phyloP scores from a whole-genome alignment of 2,888 invertebrate species.

The Julus scandinavius region DNA sequence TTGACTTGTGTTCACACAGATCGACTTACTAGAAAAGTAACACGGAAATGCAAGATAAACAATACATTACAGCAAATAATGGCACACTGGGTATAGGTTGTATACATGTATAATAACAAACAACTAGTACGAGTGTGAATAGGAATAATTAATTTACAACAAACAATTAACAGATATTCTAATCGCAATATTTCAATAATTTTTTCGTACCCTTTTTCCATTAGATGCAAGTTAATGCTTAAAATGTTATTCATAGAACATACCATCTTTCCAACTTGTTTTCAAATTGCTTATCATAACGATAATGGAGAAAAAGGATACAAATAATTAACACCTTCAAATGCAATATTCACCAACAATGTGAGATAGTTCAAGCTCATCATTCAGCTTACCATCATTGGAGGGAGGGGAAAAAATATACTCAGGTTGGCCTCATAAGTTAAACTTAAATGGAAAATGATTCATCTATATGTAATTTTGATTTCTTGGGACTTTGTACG shows the following conservation, averaged over 20 bases:
- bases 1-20: not conserved
- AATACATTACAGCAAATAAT: not conserved
- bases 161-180: not conserved
- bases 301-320: not conserved
- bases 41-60: not conserved
- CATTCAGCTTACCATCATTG: not conserved
- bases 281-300: constrained; percentile 1
- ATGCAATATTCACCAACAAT: not conserved
- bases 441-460: too few species aligned
- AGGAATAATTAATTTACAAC: not conserved
- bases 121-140: not conserved
- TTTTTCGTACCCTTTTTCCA: not conserved
- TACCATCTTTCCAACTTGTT: constrained; percentile 30
- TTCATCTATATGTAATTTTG: too few species aligned
- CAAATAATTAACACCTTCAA: not conserved
- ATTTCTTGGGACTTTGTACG: too few species aligned
- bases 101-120: not conserved
- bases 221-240: constrained; percentile 1
- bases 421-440: not conserved
- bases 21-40: not conserved
- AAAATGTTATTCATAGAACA: constrained; percentile 39
- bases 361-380: not conserved
- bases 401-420: not conserved
- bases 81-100: not conserved
- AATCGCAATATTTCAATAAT: not conserved